Conservation (phyloP, 2,797 vertebrate species). For the Rhabdomys pumilio region DNA sequence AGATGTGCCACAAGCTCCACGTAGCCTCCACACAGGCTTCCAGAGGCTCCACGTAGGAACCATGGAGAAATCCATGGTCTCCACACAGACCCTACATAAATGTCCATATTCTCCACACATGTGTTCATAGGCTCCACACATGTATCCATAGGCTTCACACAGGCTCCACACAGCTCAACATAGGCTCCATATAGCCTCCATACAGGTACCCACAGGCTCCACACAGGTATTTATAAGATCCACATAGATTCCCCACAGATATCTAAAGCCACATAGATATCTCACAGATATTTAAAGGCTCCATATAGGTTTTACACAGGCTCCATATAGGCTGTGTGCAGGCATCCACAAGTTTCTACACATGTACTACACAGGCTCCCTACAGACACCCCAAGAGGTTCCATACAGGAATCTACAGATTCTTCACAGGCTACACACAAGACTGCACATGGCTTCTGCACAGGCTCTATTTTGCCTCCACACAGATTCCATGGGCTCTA, state of each 20-base stretch:
- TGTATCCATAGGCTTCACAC: background rate
- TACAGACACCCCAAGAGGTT: background rate
- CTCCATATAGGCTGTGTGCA: background rate
- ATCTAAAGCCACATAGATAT: background rate
- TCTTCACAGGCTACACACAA: background rate
- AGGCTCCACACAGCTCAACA: background rate
- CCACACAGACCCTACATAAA: accelerated
- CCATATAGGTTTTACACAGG: background rate
- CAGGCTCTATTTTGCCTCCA: background rate
- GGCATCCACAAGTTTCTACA: background rate
- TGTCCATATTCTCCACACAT: no score
- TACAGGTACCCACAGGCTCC: no score
- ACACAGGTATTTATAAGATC: background rate
- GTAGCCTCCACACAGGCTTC: no score
- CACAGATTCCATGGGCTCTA: background rate
- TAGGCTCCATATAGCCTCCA: no score
- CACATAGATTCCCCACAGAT: no score
- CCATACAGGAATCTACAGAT: background rate
- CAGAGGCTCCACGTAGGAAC: background rate
- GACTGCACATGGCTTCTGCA: background rate
- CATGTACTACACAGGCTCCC: no score
- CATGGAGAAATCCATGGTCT: background rate
- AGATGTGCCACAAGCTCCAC: accelerated
- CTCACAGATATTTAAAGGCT: background rate
- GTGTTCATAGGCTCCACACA: background rate